These are phyloP conservation scores for Psilopogon haemacephalus DNA, from an alignment of 2,113 vertebrate species.

Conservation along the genomic window DNA sequence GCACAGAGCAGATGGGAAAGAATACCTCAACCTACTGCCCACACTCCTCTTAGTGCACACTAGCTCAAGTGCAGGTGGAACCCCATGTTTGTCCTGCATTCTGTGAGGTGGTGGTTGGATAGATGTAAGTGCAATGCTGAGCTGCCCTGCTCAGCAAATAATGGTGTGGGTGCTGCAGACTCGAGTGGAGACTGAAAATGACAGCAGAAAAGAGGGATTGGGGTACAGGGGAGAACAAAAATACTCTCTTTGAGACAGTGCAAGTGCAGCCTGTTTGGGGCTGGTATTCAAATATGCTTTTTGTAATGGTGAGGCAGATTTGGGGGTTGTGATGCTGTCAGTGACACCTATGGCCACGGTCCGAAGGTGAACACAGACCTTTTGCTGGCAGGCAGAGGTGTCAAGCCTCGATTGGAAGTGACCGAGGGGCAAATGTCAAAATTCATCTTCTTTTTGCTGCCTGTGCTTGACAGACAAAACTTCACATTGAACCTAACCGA, in stretches of 20 bases:
- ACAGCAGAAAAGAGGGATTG: neutral
- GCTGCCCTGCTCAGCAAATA: neutral
- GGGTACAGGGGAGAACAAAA: neutral
- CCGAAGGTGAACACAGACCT: neutral
- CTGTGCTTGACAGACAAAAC: constrained; percentile 18
- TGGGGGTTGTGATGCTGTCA: neutral
- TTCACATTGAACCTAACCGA: constrained; percentile 18
- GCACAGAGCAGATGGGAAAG: too few relatives aligned
- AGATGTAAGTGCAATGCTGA: neutral
- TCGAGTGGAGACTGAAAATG: neutral
- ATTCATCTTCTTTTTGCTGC: constrained; percentile 4
- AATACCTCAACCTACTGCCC: too few relatives aligned
- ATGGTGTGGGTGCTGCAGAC: neutral
- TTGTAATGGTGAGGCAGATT: neutral
- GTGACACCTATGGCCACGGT: neutral
- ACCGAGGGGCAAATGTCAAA: constrained; percentile 20
- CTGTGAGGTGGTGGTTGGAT: neutral
- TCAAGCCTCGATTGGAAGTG: neutral
- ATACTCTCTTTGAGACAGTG: neutral
- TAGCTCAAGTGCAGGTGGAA: neutral
- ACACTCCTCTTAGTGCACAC: too few relatives aligned
- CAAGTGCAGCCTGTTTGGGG: neutral
- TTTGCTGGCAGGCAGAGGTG: neutral
- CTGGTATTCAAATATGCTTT: neutral
- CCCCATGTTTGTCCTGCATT: neutral